Conservation (phyloP, 2,888 invertebrate species). For the Helleia helle region DNA sequence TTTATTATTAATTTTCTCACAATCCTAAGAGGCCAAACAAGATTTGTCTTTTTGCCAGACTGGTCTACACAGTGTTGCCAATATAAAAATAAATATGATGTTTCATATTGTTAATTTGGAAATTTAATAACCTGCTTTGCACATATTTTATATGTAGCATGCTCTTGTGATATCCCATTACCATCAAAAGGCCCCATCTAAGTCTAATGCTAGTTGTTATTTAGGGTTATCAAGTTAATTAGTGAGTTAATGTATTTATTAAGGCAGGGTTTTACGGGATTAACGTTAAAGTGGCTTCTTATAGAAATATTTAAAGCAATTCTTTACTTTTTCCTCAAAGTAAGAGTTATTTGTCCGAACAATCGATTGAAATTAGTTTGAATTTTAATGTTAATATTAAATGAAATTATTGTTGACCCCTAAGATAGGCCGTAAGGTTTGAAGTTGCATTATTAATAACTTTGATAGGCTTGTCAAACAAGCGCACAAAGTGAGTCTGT, state of each 20-base stretch:
- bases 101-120: neutral
- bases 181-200: neutral
- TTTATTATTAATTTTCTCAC: too few species aligned
- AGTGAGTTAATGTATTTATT: conserved; percentile 4
- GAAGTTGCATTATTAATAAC: neutral
- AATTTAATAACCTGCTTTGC: neutral
- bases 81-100: neutral
- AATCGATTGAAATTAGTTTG: too few species aligned
- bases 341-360: too few species aligned
- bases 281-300: neutral
- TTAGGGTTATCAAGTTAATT: conserved; percentile 1
- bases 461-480: conserved; percentile 62
- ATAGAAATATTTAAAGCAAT: neutral
- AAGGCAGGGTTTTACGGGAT: conserved; percentile 3
- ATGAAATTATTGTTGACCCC: too few species aligned
- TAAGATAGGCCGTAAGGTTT: too few species aligned
- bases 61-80: neutral
- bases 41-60: neutral
- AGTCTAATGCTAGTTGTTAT: conserved; percentile 6
- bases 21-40: neutral
- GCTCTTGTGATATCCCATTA: conserved; percentile 3
- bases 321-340: too few species aligned
- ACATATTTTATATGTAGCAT: neutral
- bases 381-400: too few species aligned
- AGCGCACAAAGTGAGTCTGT: conserved; percentile 56